These are phyloP conservation scores for Platyura marginata DNA, from an alignment of 1,140 invertebrate genomes.

Conservation along the genomic window DNA sequence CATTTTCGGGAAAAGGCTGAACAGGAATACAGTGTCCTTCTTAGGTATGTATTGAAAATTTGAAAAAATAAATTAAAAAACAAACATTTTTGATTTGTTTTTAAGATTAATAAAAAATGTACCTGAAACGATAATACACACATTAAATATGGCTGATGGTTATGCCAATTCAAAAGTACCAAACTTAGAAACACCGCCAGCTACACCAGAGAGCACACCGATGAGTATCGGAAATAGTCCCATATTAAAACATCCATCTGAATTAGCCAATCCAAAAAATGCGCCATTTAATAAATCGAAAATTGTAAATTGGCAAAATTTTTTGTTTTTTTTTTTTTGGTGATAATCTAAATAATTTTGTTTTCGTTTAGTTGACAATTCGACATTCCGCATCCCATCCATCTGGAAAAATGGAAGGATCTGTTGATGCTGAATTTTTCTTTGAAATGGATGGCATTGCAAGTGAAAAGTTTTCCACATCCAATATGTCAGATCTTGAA, in stretches of 20 bases:
- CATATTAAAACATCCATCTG: conserved; percentile 19
- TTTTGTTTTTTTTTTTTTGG: background rate
- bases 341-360: no score
- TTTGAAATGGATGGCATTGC: conserved; percentile 21
- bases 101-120: background rate
- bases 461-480: conserved; percentile 6
- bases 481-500: conserved; percentile 14
- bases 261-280: no score
- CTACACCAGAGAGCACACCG: conserved; percentile 21
- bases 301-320: no score
- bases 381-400: background rate
- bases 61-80: background rate
- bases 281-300: no score
- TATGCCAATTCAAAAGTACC: conserved; percentile 11
- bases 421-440: conserved; percentile 13
- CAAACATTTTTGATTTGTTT: background rate
- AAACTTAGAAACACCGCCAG: conserved; percentile 22
- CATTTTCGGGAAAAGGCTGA: conserved; percentile 19
- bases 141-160: background rate
- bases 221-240: conserved; percentile 24
- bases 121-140: background rate
- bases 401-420: background rate
- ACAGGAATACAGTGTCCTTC: conserved; percentile 13
- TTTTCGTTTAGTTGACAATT: no score
- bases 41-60: conserved; percentile 6